These are phyloP conservation scores for Callionymus lyra DNA, from an alignment of 2,113 vertebrate genomes.

Conservation along the genomic window DNA sequence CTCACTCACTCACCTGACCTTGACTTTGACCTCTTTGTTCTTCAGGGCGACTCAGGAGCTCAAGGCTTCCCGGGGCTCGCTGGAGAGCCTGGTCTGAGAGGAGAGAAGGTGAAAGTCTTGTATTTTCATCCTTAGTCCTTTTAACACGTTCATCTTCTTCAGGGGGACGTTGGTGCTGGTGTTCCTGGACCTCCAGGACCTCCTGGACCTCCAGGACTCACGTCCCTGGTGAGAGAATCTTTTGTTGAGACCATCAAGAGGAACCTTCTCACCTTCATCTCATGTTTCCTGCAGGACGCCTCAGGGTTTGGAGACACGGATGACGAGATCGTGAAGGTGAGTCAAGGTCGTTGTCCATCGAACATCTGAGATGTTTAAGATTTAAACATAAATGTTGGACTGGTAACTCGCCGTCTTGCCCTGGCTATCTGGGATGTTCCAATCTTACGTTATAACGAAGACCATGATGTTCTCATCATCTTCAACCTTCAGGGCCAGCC, in stretches of 20 bases:
- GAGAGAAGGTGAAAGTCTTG: constrained; percentile 66
- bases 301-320: constrained; percentile 68
- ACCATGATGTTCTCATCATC: background rate
- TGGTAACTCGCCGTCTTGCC: too few relatives aligned
- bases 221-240: constrained; percentile 18
- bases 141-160: constrained; percentile 10
- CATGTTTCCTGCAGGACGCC: constrained; percentile 67
- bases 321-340: constrained; percentile 58
- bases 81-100: constrained; percentile 65
- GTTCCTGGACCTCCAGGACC: constrained; percentile 68
- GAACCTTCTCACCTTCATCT: too few relatives aligned
- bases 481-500: constrained; percentile 57
- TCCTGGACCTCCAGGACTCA: constrained; percentile 59
- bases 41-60: constrained; percentile 62
- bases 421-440: too few relatives aligned
- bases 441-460: too few relatives aligned
- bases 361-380: too few relatives aligned
- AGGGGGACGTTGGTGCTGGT: constrained; percentile 72
- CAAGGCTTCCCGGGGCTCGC: constrained; percentile 66
- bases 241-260: too few relatives aligned
- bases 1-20: background rate
- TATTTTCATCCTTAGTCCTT: background rate
- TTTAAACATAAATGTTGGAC: too few relatives aligned
- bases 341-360: background rate
- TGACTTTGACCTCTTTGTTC: constrained; percentile 8